phyloP scores from a whole-genome alignment of 2,113 vertebrate species.

The Conger conger region DNA sequence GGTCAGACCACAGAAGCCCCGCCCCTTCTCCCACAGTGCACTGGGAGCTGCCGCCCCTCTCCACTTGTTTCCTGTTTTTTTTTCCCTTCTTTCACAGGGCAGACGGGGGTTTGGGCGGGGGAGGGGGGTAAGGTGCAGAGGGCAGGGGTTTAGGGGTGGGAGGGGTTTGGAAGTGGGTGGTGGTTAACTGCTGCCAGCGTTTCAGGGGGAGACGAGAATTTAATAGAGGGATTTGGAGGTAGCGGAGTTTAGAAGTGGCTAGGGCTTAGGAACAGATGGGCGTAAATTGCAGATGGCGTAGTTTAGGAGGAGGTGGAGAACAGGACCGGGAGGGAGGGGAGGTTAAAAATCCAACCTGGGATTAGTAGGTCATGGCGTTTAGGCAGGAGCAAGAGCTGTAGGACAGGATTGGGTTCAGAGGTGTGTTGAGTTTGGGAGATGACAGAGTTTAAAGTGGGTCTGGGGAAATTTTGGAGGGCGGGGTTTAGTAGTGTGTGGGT shows the following conservation, averaged over 20 bases:
- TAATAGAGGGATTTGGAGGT: background rate
- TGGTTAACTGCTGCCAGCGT: background rate
- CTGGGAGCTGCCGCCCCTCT: background rate
- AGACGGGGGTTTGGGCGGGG: too few relatives aligned
- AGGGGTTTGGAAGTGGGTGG: background rate
- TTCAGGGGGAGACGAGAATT: background rate
- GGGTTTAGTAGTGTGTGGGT: background rate
- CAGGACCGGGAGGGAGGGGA: too few relatives aligned
- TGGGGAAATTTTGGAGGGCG: too few relatives aligned
- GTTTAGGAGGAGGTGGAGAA: too few relatives aligned
- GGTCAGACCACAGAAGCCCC: background rate
- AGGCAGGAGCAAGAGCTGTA: background rate
- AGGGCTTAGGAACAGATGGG: background rate
- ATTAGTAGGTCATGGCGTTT: background rate
- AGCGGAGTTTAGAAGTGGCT: background rate
- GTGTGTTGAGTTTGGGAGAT: background rate
- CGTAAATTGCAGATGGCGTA: too few relatives aligned
- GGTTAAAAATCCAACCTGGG: too few relatives aligned
- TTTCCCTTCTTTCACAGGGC: too few relatives aligned
- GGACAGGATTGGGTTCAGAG: background rate
- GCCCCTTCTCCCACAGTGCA: background rate
- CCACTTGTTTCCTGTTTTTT: background rate
- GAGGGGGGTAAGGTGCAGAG: too few relatives aligned
- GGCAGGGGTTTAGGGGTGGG: too few relatives aligned
- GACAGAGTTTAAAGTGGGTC: background rate